Conservation (phyloP, 2,888 invertebrate species). For the Hermodice carunculata region DNA sequence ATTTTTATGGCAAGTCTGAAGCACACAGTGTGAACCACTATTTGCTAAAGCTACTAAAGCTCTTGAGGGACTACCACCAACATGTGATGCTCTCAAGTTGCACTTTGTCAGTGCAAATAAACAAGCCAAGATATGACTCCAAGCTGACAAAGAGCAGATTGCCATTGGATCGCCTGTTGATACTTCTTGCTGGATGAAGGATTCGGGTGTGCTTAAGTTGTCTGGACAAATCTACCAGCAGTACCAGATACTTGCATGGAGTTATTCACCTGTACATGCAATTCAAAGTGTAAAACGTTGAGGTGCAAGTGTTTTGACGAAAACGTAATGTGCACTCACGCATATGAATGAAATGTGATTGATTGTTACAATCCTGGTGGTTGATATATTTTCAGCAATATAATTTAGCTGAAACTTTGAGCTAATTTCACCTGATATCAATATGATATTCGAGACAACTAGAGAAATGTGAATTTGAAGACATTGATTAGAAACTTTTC, state of each 20-base stretch:
- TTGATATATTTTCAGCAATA: not conserved
- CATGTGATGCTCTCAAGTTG: not conserved
- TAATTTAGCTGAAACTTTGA: no score
- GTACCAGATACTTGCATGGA: not conserved
- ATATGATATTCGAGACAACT: no score
- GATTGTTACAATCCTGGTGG: not conserved
- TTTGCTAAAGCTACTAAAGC: no score
- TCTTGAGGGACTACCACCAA: not conserved
- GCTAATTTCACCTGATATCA: no score
- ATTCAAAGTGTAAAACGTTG: not conserved
- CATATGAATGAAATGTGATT: not conserved
- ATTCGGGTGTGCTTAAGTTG: not conserved
- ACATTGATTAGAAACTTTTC: no score
- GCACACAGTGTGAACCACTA: no score
- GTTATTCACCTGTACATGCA: not conserved
- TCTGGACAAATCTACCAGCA: not conserved
- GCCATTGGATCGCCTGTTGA: not conserved
- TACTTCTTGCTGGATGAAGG: not conserved
- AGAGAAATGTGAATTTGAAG: no score
- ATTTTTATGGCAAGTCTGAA: no score
- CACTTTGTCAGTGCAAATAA: slow-evolving; percentile 7
- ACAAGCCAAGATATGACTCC: slow-evolving; percentile 6
- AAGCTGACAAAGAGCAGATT: slow-evolving; percentile 6
- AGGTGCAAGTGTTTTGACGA: not conserved
- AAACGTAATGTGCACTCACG: not conserved